Evolutionary conservation across 2,797 vertebrate species (phyloP).

Genomic region (Morelia viridis): DNA sequence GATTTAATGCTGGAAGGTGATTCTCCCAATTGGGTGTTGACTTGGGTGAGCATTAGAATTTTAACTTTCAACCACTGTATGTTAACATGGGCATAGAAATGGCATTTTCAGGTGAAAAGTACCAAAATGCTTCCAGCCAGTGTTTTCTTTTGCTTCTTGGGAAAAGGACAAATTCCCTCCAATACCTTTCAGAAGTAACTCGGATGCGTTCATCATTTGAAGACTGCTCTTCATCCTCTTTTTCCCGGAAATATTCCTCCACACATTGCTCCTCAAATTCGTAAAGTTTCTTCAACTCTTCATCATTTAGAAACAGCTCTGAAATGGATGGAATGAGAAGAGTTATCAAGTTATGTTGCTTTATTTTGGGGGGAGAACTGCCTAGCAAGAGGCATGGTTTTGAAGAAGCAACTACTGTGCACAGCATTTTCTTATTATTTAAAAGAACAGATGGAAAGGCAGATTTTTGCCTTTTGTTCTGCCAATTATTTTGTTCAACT

Average conservation of each 20-base stretch:
- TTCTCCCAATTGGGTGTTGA: background rate
- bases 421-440: background rate
- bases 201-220: slow-evolving; percentile 95
- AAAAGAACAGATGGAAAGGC: background rate
- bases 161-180: background rate
- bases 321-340: slow-evolving; percentile 12
- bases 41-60: background rate
- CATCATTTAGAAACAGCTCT: slow-evolving; percentile 94
- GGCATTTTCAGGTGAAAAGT: background rate
- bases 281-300: slow-evolving; percentile 91
- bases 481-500: background rate
- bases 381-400: background rate
- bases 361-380: background rate
- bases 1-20: background rate
- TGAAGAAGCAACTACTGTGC: background rate
- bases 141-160: background rate
- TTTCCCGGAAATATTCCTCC: slow-evolving; percentile 94
- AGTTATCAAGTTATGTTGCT: background rate
- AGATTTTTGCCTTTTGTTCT: no score
- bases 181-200: slow-evolving; percentile 94
- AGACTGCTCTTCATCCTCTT: slow-evolving; percentile 91
- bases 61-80: background rate
- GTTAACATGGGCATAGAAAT: background rate
- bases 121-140: background rate
- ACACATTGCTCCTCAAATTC: slow-evolving; percentile 98